A percentile compares a stretch with the other conserved stretches of the same genome.
Evolutionary conservation across 2,113 vertebrate species (phyloP).

Genomic region (Odobenus rosmarus): DNA sequence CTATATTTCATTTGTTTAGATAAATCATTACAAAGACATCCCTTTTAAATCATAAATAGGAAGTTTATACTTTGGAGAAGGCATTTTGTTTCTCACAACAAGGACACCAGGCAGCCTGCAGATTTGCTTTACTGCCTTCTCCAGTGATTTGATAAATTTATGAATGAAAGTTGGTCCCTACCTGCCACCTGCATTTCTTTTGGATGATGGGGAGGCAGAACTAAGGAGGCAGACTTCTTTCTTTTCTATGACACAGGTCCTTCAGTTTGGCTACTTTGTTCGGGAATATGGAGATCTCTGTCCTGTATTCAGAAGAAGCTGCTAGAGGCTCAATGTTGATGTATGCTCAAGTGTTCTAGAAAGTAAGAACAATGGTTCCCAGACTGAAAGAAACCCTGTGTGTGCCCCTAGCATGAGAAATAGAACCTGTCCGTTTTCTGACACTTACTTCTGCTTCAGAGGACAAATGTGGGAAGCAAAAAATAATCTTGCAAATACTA

Average conservation of each 20-base stretch:
- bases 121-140: neutral
- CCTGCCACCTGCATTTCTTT: neutral
- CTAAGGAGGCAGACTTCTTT: too few relatives aligned
- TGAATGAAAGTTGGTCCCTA: neutral
- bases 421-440: neutral
- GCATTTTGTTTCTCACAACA: neutral
- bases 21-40: neutral
- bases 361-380: neutral
- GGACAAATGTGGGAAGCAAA: neutral
- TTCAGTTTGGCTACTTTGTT: neutral
- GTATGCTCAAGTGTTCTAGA: neutral
- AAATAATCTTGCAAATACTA: neutral
- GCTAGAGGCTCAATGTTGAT: neutral
- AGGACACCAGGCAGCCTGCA: neutral
- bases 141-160: neutral
- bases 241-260: neutral
- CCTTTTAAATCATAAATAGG: neutral
- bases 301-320: neutral
- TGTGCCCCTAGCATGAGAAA: neutral
- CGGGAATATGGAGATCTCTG: neutral
- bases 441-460: neutral
- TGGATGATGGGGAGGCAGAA: neutral
- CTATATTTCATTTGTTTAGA: neutral
- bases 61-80: neutral
- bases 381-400: neutral